A percentile compares a stretch with the other conserved stretches of the same genome.
Conservation (phyloP, 1,140 invertebrate species). For the Drosophila neocordata region DNA sequence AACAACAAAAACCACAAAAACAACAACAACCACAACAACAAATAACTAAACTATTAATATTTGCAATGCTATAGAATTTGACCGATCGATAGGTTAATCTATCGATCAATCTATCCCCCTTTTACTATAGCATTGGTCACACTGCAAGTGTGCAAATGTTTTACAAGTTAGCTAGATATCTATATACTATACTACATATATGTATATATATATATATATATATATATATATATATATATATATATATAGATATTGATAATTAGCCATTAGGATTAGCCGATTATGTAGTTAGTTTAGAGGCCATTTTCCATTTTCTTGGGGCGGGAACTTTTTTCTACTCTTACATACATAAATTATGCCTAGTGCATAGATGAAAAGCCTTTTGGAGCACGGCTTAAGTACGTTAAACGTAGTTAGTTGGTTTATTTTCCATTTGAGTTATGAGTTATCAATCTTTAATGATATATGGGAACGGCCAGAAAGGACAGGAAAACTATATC, state of each 20-base stretch:
- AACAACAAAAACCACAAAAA: slow-evolving; percentile 53
- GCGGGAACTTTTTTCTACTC: slow-evolving; percentile 46
- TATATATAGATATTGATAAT: neutral
- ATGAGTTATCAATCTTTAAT: neutral
- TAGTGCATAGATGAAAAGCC: slow-evolving; percentile 41
- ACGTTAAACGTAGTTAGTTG: slow-evolving; percentile 68
- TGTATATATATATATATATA: too few species aligned
- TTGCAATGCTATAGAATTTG: slow-evolving; percentile 63
- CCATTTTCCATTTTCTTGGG: slow-evolving; percentile 27
- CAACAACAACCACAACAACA: slow-evolving; percentile 45
- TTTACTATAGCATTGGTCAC: slow-evolving; percentile 26
- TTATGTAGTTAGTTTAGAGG: slow-evolving; percentile 44
- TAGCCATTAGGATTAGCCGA: slow-evolving; percentile 50
- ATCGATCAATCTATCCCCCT: slow-evolving; percentile 15
- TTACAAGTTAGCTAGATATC: slow-evolving; percentile 57
- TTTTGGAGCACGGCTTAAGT: slow-evolving; percentile 66
- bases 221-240: neutral
- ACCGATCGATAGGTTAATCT: slow-evolving; percentile 7
- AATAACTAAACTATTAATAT: slow-evolving; percentile 60
- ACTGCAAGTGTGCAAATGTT: slow-evolving; percentile 51
- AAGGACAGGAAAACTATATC: too few species aligned
- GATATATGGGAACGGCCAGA: neutral
- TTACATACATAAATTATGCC: neutral
- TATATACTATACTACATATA: slow-evolving; percentile 25
- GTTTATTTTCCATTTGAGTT: slow-evolving; percentile 16